Conservation (phyloP, 2,797 vertebrate genomes). For the Gadopsis marmoratus region DNA sequence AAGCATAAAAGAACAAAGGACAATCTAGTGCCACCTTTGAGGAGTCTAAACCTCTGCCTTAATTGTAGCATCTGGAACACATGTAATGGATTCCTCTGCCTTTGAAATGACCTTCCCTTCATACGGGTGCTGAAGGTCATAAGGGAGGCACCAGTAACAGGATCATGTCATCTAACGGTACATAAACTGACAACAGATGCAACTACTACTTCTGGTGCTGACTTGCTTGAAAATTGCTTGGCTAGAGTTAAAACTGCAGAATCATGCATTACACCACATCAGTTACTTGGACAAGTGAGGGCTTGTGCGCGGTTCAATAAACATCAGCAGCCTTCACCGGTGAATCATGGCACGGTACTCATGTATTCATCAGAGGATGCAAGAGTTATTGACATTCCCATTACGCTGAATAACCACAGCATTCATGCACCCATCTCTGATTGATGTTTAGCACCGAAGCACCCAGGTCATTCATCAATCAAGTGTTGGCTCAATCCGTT, state of each 20-base stretch:
- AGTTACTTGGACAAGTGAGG: slow-evolving; percentile 30
- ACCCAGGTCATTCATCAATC: slow-evolving; percentile 55
- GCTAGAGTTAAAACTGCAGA: not conserved
- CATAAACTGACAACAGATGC: no score
- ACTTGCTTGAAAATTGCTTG: slow-evolving; percentile 6
- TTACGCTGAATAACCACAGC: slow-evolving; percentile 59
- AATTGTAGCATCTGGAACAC: slow-evolving; percentile 5
- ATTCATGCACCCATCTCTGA: slow-evolving; percentile 38
- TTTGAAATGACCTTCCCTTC: slow-evolving; percentile 5
- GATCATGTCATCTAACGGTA: no score
- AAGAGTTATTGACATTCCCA: slow-evolving; percentile 64
- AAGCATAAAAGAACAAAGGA: no score
- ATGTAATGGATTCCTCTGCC: not conserved
- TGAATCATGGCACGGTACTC: slow-evolving; percentile 48
- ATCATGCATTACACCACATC: slow-evolving; percentile 8
- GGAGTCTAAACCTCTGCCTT: not conserved
- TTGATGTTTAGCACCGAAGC: slow-evolving; percentile 45
- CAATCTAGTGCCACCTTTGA: no score
- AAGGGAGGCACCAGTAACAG: not conserved
- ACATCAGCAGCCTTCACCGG: slow-evolving; percentile 49
- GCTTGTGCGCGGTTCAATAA: slow-evolving; percentile 37
- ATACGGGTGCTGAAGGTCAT: slow-evolving; percentile 3
- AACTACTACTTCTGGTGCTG: not conserved
- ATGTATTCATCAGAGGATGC: slow-evolving; percentile 58
- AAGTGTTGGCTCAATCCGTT: slow-evolving; percentile 26